Conservation (phyloP, 2,888 invertebrate genomes). For the Colletes collaris region DNA sequence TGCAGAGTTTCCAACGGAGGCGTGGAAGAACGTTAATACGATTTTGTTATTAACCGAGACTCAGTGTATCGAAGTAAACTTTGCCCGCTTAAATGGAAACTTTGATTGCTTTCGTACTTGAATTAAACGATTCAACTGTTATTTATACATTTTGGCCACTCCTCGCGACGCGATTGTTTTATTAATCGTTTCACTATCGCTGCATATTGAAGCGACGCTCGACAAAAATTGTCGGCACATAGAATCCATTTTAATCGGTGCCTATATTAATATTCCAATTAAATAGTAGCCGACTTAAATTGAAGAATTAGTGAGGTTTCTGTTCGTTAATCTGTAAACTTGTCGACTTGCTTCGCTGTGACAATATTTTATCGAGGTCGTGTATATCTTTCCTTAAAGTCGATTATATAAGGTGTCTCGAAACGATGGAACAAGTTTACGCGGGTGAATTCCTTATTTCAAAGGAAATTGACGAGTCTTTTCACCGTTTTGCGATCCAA, state of each 20-base stretch:
- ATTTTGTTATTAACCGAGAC: neutral
- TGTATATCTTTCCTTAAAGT: neutral
- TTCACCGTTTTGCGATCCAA: too few species aligned
- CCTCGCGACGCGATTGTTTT: neutral
- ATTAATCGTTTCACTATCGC: neutral
- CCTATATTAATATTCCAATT: neutral
- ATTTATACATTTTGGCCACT: neutral
- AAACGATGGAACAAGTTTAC: too few species aligned
- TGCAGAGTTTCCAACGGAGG: neutral
- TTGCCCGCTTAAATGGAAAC: neutral
- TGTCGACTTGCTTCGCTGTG: neutral
- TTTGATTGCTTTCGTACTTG: neutral
- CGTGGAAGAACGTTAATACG: constrained; percentile 1
- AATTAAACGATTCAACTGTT: neutral
- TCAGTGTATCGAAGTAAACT: neutral
- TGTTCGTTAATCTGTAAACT: neutral
- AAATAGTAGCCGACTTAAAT: too few species aligned
- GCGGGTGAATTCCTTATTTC: too few species aligned
- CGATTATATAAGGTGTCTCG: too few species aligned
- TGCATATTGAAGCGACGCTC: too few species aligned
- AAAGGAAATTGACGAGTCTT: too few species aligned
- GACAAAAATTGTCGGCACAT: too few species aligned
- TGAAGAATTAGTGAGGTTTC: neutral
- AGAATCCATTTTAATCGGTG: neutral
- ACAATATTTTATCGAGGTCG: constrained; percentile 7